Base-by-base conservation (phyloP, 2,888 invertebrate genomes). In the Lysandra coridon region DNA sequence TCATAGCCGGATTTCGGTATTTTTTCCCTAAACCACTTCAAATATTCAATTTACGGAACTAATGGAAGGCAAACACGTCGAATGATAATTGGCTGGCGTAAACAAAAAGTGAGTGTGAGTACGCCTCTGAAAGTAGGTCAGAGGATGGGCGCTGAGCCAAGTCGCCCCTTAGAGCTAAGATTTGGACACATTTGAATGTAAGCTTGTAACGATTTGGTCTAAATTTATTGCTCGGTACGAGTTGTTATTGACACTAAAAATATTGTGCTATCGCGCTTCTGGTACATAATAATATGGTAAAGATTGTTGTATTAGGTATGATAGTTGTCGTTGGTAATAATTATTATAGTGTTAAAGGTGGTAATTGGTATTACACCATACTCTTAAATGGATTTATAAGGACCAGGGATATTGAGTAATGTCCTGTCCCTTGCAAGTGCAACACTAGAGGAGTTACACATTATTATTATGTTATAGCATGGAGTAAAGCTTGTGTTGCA, bases 61-160 rank as follows among this genome's bases (percentile, higher is more conserved):
- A 74, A 74, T 74, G 74, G 74, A 74, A 74, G 40, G 40, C 73
- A 64, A 79, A 76, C 44, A 44, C 74, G 33, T 37, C 40, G 44
- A 79, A 80, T 79, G 60, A 84, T 84, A 84, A 86, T 84, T 85
- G 85, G 84, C 81, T 82, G 83, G 82, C 82, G 86, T 87, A 86
- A 88, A 88, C 86, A 87, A 88, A 88, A 88, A 87, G 85, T 86
- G 86, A 86, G 87, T 88, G 87, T 88, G 85, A 84, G 83, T 81
- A 78, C 81, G 81, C 86, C 88, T 83, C 81, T 33, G 78, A 60
- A 87, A 85, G 81, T 87, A 83, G 88, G 88, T 86, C 88, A 84
- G 83, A 83, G 82, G 80, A 79, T 79, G 85, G 88, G 88, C 87
- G 74, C 64, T n/a, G 30, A 80, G 87, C 87, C 87, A 87, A 83